A percentile compares a stretch with the other conserved stretches of the same genome.
Conservation (phyloP, 2,888 invertebrate species). For the Acanthosepion esculentum region DNA sequence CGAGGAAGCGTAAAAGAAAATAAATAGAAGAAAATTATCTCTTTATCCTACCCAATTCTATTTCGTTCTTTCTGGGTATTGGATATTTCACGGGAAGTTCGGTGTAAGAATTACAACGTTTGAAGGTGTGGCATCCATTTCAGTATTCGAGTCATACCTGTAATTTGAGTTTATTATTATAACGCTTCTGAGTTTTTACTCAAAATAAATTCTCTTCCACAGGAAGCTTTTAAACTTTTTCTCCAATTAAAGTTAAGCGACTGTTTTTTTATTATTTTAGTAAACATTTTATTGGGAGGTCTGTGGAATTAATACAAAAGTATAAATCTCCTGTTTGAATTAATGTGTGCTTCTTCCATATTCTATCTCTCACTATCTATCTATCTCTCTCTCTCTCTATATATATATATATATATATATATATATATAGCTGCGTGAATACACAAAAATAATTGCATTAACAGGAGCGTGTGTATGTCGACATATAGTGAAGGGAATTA, state of each 20-base stretch:
- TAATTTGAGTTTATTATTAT: neutral
- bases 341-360: too few relatives aligned
- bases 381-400: too few relatives aligned
- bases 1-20: neutral
- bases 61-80: neutral
- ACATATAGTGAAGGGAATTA: too few relatives aligned
- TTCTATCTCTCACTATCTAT: too few relatives aligned
- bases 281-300: neutral
- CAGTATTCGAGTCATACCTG: neutral
- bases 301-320: neutral
- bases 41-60: neutral
- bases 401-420: too few relatives aligned
- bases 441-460: too few relatives aligned
- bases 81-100: neutral
- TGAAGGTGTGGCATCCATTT: neutral
- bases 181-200: neutral
- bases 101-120: neutral
- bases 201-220: neutral
- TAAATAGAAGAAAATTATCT: neutral
- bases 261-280: neutral
- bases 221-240: neutral
- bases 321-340: neutral
- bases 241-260: neutral
- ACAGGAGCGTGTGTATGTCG: too few relatives aligned
- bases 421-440: too few relatives aligned